Base-by-base conservation (phyloP, 2,113 vertebrate genomes). In the Melanerpes aurifrons region DNA sequence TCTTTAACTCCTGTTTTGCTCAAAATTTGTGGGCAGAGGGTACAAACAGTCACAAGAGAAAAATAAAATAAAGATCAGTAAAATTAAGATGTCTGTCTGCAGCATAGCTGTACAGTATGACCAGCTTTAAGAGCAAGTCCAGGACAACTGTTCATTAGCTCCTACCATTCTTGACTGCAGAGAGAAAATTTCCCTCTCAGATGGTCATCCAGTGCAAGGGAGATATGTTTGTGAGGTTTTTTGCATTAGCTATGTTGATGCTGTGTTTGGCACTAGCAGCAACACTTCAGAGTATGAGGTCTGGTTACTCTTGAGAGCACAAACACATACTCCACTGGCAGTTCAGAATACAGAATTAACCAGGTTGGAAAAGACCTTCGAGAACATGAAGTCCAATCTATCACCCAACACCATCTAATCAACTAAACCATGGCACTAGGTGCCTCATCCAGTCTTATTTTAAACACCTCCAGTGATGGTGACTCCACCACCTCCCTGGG, bases 111-210 rank as follows among this genome's bases (percentile, higher is more conserved):
- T 35, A 31, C 13, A 12, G 6, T 17, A 25, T 12, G 28, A 69
- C 0, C 17, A n/a, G 10, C 6, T 69, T 53, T 31, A 66, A 68
- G 4, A 75, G 15, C 7, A 58, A 61, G 18, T 54, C 22, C 25
- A n/a, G 4, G 26, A 57, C 12, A 4, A 25, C 14, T 28, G 24
- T 22, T 15, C 40, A 7, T 29, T 54, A 54, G 4, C 6, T 78
- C 10, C 20, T 4, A 20, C 0, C 0, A 24, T 35, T 66, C 56
- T 31, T 54, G 35, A 32, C 5, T 19, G 18, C 12, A 71, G 35
- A 87, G 31, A 87, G 24, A 64, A 43, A 35, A 35, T 40, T 66
- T 28, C 12, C 17, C 16, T 20, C 12, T 57, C 28, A n/a, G 29
- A n/a, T 35, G 7, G 47, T 19, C 10, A 61, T 15, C 1, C 9